Evolutionary conservation across 2,888 invertebrate genomes (phyloP).

Genomic region (Drosophila dives): DNA sequence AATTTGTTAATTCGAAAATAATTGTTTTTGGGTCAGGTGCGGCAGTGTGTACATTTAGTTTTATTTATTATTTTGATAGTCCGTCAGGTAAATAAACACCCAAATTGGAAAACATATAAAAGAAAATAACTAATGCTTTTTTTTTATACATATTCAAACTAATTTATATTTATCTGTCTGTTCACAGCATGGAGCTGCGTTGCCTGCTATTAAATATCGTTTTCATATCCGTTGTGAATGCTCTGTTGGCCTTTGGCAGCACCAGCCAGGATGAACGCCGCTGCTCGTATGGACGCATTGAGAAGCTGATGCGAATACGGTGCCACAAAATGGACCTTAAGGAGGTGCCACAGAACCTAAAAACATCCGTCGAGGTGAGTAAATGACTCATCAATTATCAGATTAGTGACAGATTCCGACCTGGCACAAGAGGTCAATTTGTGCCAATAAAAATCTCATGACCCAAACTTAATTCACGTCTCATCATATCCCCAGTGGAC

Average conservation of each 20-base stretch:
- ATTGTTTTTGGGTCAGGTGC: constrained; percentile 47
- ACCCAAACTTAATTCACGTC: constrained; percentile 61
- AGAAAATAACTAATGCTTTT: constrained; percentile 33
- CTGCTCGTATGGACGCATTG: constrained; percentile 80
- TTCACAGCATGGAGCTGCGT: constrained; percentile 73
- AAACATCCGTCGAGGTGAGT: constrained; percentile 83
- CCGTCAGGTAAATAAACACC: constrained; percentile 60
- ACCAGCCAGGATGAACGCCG: constrained; percentile 76
- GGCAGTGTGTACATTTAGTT: constrained; percentile 34
- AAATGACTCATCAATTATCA: constrained; percentile 19
- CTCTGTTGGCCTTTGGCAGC: constrained; percentile 80
- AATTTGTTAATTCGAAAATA: constrained; percentile 78
- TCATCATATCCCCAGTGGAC: constrained; percentile 34
- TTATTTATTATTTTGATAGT: constrained; percentile 63
- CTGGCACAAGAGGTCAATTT: constrained; percentile 59
- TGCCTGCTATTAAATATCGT: constrained; percentile 71
- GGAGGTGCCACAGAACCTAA: constrained; percentile 83
- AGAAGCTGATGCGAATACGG: constrained; percentile 80
- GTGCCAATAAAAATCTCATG: constrained; percentile 58
- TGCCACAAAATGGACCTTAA: constrained; percentile 83
- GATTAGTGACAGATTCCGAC: constrained; percentile 1
- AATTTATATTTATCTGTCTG: constrained; percentile 8
- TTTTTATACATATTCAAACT: constrained; percentile 1
- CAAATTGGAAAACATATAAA: constrained; percentile 14
- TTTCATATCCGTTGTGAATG: constrained; percentile 57